Conservation (phyloP, 2,797 vertebrate species). For the Sebastes baramenuke region DNA sequence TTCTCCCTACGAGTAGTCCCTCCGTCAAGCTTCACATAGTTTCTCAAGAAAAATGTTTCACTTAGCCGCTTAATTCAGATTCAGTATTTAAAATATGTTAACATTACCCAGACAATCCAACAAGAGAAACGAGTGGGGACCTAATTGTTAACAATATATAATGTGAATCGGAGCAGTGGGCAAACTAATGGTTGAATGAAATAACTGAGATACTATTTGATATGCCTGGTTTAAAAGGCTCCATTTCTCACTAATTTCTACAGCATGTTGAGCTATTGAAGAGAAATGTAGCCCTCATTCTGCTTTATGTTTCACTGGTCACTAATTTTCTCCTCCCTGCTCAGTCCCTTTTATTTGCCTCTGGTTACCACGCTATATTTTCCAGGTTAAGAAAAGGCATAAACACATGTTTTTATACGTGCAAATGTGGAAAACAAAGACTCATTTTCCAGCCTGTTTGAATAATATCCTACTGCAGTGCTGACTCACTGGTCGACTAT, state of each 20-base stretch:
- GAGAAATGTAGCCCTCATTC: slow-evolving; percentile 31
- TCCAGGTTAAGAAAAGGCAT: slow-evolving; percentile 17
- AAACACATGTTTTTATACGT: not conserved
- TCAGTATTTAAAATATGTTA: slow-evolving; percentile 35
- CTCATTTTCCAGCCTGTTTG: slow-evolving; percentile 13
- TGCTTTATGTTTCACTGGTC: slow-evolving; percentile 42
- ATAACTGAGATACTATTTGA: slow-evolving; percentile 38
- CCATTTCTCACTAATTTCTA: slow-evolving; percentile 41
- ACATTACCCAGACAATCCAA: slow-evolving; percentile 24
- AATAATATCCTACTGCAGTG: slow-evolving; percentile 13
- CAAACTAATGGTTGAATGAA: slow-evolving; percentile 25
- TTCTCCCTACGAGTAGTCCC: not conserved
- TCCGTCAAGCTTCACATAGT: not conserved
- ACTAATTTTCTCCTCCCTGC: slow-evolving; percentile 28
- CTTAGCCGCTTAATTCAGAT: slow-evolving; percentile 25
- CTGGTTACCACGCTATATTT: slow-evolving; percentile 5
- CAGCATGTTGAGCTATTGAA: slow-evolving; percentile 35
- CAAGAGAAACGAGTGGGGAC: slow-evolving; percentile 1
- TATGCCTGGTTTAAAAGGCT: slow-evolving; percentile 35
- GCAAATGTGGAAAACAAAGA: slow-evolving; percentile 40
- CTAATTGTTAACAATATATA: slow-evolving; percentile 23
- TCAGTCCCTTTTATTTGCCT: slow-evolving; percentile 21
- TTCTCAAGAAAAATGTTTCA: slow-evolving; percentile 17
- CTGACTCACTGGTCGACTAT: slow-evolving; percentile 32
- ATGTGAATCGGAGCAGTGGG: slow-evolving; percentile 27